Evolutionary conservation across 2,113 vertebrate species (phyloP), one percentile per base, ranked within the genome.

Genomic region (Nerophis ophidion): DNA sequence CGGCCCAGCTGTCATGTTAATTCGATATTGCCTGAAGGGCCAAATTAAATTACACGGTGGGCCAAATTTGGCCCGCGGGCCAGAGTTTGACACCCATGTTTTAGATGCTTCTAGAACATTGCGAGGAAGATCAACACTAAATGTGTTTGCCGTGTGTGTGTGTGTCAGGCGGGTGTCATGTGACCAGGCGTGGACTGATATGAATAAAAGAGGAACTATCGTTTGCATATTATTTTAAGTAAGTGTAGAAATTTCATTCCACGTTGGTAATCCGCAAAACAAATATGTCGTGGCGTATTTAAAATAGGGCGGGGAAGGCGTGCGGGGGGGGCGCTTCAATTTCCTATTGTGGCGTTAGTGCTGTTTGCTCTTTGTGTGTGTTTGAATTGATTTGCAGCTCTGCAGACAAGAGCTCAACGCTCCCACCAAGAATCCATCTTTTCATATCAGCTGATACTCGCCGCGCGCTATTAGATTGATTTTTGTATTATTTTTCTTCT

Each of bases 361-460:
- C 86, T 85, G 89, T 90, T 91, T 89, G 89, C 86, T 90, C 89
- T 92, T 88, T 91, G 90, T 92, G 90, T 90, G 89, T 90, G 88
- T 89, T 89, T 89, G 90, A 91, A 91, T 92, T 92, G 90, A 91
- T 92, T 90, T 90, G 89, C 90, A 88, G 89, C 90, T 92, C 87
- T 87, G 90, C 89, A 89, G 89, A 92, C 89, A 91, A 90, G 83
- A 90, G 90, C 88, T 90, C 91, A 93, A 92, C 81, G 90, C 89
- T 88, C 86, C 88, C 91, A 89, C 90, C 91, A 91, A 89, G 92
- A 93, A 93, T 93, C 92, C 88, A 91, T 91, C 93, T 94, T 93
- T 94, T 94, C 92, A 93, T 93, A 93, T 93, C 92, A 94, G 93
- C 92, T 93, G 92, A 94, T 93, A 93, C 40, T 44, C 40, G 40